Conservation (phyloP, 2,888 invertebrate species). For the Polyploca ridens region DNA sequence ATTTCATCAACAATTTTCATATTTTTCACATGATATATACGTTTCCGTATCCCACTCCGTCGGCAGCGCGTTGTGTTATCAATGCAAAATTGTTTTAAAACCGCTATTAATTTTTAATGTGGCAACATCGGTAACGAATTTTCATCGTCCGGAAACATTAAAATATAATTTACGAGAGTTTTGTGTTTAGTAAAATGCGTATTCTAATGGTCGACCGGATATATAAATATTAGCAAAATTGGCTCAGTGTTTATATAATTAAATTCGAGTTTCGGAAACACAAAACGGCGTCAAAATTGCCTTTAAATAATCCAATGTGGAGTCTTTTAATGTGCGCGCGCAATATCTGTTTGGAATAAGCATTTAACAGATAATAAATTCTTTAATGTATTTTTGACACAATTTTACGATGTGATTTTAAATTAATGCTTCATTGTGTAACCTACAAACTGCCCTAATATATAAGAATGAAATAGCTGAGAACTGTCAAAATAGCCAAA, state of each 20-base stretch:
- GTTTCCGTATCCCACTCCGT: conserved; percentile 75
- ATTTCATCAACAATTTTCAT: conserved; percentile 63
- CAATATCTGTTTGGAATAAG: conserved; percentile 24
- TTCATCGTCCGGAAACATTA: conserved; percentile 79
- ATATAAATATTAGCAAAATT: conserved; percentile 75
- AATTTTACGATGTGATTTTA: not conserved
- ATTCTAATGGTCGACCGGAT: conserved; percentile 70
- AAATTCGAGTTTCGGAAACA: conserved; percentile 52
- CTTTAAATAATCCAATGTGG: conserved; percentile 37
- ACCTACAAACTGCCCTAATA: not conserved
- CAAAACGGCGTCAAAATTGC: conserved; percentile 55
- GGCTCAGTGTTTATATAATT: conserved; percentile 62
- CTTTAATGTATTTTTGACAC: conserved; percentile 26
- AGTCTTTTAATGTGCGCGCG: conserved; percentile 33
- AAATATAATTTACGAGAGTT: conserved; percentile 78
- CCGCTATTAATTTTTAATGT: conserved; percentile 78
- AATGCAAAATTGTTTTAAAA: conserved; percentile 81
- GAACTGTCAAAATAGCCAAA: not conserved
- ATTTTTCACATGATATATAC: conserved; percentile 71
- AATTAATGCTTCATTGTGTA: not conserved
- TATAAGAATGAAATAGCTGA: not conserved
- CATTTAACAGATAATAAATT: conserved; percentile 32
- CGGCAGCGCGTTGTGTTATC: conserved; percentile 59
- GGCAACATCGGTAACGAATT: conserved; percentile 72
- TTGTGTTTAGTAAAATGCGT: conserved; percentile 75